Conservation (phyloP, 2,888 invertebrate species). For the Liposcelis brunnea region DNA sequence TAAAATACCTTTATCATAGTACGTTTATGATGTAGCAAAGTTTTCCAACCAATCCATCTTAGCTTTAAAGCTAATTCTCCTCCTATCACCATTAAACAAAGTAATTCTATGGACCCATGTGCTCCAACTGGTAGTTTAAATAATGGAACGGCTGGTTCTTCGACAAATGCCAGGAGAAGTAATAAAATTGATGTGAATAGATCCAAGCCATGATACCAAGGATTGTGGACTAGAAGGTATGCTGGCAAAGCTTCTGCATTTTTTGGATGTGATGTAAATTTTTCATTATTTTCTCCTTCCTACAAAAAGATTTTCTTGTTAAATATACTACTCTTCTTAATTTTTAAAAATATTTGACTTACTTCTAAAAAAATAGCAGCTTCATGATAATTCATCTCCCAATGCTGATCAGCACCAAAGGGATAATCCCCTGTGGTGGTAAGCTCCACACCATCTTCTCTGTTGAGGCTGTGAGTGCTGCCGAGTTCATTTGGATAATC, state of each 20-base stretch:
- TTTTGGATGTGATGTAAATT: constrained; percentile 74
- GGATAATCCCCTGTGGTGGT: constrained; percentile 11
- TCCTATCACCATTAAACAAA: constrained; percentile 57
- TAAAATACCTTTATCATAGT: constrained; percentile 61
- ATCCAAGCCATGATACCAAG: constrained; percentile 72
- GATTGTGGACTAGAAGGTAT: constrained; percentile 71
- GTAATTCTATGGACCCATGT: constrained; percentile 63
- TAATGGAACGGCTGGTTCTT: constrained; percentile 56
- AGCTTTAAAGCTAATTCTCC: constrained; percentile 62
- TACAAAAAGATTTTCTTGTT: constrained; percentile 28
- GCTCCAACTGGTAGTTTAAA: constrained; percentile 55
- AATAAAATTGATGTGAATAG: constrained; percentile 56
- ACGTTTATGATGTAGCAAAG: constrained; percentile 67
- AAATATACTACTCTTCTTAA: not conserved
- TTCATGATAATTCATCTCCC: constrained; percentile 83
- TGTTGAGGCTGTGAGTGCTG: constrained; percentile 15
- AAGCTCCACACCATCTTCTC: constrained; percentile 20
- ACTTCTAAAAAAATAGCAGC: constrained; percentile 77
- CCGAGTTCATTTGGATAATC: constrained; percentile 16
- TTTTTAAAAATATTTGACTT: constrained; percentile 14
- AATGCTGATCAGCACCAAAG: constrained; percentile 33
- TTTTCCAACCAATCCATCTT: constrained; percentile 70
- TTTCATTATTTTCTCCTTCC: constrained; percentile 84
- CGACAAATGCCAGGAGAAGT: constrained; percentile 57
- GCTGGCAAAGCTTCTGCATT: constrained; percentile 69